These are phyloP conservation scores for Gerris buenoi DNA, from an alignment of 1,140 invertebrate species.

Conservation along the genomic window DNA sequence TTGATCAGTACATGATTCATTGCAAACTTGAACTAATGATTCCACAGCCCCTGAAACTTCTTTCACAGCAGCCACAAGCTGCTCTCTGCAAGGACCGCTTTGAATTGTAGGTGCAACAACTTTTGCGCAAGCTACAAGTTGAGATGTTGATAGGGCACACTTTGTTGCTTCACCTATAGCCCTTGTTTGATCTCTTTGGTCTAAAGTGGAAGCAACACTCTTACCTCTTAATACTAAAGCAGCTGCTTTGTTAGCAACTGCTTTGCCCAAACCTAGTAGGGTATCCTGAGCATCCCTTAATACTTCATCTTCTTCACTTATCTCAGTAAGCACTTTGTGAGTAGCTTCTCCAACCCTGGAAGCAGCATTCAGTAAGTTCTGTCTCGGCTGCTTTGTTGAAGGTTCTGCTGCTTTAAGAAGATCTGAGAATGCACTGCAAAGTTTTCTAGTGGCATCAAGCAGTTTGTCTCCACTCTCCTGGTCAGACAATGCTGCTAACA, in stretches of 20 bases:
- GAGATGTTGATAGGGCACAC: slow-evolving; percentile 91
- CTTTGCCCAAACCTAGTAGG: slow-evolving; percentile 77
- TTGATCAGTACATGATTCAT: slow-evolving; percentile 49
- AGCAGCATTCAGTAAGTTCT: slow-evolving; percentile 84
- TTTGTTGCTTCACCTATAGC: slow-evolving; percentile 89
- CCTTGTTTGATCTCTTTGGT: slow-evolving; percentile 61
- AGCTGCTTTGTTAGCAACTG: slow-evolving; percentile 92
- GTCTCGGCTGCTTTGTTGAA: slow-evolving; percentile 73
- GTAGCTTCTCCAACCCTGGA: slow-evolving; percentile 90
- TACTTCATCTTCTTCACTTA: slow-evolving; percentile 75
- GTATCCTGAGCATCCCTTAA: slow-evolving; percentile 69
- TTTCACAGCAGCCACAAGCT: slow-evolving; percentile 78
- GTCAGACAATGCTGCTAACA: slow-evolving; percentile 90
- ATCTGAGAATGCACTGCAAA: slow-evolving; percentile 89
- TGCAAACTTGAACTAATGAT: slow-evolving; percentile 71
- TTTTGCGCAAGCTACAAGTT: slow-evolving; percentile 93
- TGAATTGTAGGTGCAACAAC: slow-evolving; percentile 70
- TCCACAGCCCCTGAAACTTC: slow-evolving; percentile 88
- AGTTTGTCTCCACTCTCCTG: slow-evolving; percentile 68
- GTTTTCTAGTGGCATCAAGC: slow-evolving; percentile 75
- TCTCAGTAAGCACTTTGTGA: slow-evolving; percentile 80
- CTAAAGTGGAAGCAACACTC: slow-evolving; percentile 75
- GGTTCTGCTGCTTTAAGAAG: slow-evolving; percentile 87
- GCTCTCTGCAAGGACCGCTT: slow-evolving; percentile 83
- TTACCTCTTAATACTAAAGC: slow-evolving; percentile 88